phyloP scores from a whole-genome alignment of 1,140 invertebrate species.

The Aphelenchoides avenae region DNA sequence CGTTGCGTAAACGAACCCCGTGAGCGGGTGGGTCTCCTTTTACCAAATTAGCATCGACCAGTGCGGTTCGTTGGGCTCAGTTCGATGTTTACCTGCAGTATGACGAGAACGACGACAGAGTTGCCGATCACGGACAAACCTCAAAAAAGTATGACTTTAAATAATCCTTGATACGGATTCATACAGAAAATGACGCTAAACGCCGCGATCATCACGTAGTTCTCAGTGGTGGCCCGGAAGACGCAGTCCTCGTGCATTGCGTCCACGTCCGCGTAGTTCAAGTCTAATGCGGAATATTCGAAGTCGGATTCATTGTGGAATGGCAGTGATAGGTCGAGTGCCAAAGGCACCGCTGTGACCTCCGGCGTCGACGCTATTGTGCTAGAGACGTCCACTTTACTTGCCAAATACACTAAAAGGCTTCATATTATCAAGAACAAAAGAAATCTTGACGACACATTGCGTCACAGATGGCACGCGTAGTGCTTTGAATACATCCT shows the following conservation, averaged over 20 bases:
- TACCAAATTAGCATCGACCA: not conserved
- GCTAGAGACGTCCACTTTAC: too few species aligned
- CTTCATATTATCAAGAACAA: too few species aligned
- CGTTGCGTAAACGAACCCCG: too few species aligned
- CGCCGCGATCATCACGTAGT: slow-evolving; percentile 44
- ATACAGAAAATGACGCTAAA: slow-evolving; percentile 33
- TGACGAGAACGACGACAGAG: slow-evolving; percentile 49
- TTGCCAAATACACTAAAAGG: too few species aligned
- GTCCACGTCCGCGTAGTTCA: not conserved
- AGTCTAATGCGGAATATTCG: slow-evolving; percentile 3
- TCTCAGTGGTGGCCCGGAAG: slow-evolving; percentile 35
- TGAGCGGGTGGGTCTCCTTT: not conserved
- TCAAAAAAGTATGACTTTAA: slow-evolving; percentile 26
- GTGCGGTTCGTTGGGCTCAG: not conserved
- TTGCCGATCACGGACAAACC: slow-evolving; percentile 47
- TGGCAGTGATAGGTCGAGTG: not conserved
- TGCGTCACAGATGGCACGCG: too few species aligned
- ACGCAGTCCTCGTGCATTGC: slow-evolving; percentile 40
- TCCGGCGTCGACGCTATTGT: too few species aligned
- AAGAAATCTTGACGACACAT: too few species aligned
- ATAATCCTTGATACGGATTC: not conserved
- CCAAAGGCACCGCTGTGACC: not conserved
- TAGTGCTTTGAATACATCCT: too few species aligned
- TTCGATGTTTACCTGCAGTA: slow-evolving; percentile 35
- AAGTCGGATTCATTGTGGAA: not conserved